phyloP scores from a whole-genome alignment of 2,113 vertebrate species.

The Entelurus aequoreus region DNA sequence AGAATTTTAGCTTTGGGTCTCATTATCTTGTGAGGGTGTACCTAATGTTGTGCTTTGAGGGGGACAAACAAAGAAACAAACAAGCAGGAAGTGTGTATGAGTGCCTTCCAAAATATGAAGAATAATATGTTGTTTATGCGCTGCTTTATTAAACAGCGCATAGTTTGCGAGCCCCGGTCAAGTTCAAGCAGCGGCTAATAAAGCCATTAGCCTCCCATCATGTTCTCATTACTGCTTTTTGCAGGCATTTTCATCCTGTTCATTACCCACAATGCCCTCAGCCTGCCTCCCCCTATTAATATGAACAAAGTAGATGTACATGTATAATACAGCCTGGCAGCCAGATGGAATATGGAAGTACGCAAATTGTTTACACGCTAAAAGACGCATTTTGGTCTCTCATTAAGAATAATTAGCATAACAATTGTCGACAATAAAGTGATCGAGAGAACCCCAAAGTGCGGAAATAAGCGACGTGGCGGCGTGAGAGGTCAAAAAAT shows the following conservation, averaged over 20 bases:
- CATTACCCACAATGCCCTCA: conserved; percentile 30
- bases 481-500: too few species aligned
- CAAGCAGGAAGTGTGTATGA: background rate
- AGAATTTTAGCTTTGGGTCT: background rate
- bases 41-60: background rate
- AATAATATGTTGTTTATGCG: background rate
- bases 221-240: conserved; percentile 31
- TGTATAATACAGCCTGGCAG: background rate
- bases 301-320: conserved; percentile 5
- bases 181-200: conserved; percentile 22
- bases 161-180: conserved; percentile 11
- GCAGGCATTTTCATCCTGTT: conserved; percentile 26
- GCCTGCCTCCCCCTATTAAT: conserved; percentile 15
- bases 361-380: conserved; percentile 3
- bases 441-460: too few species aligned
- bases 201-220: conserved; percentile 19
- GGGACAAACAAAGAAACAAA: background rate
- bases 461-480: too few species aligned
- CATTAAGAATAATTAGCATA: background rate
- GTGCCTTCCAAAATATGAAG: background rate
- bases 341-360: conserved; percentile 16
- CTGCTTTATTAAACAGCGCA: background rate
- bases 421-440: too few species aligned
- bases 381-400: background rate
- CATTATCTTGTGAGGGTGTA: background rate